Base-by-base conservation (phyloP, 92 coral and sea anemone species). In the Epizoanthus illoricatus region DNA sequence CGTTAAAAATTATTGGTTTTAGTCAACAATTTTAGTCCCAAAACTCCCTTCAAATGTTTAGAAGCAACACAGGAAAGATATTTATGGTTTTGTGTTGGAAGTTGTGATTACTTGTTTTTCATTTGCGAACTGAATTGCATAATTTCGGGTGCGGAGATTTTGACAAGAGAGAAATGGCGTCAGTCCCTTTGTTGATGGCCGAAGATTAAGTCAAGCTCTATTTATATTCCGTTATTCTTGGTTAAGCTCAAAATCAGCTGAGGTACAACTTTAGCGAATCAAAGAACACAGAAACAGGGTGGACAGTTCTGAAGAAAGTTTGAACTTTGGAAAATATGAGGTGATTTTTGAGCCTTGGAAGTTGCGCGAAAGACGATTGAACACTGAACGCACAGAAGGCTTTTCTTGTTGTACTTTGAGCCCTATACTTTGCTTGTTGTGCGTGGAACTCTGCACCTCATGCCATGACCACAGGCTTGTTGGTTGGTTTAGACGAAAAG, bases 381-480 rank as follows among this genome's bases (percentile, higher is more conserved):
- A 52, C 56, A 13, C 52, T 45, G 52, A 5, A 45, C n/a, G 3
- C 13, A 66, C 21, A 28, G 75, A 42, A 63, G 13, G 47, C 7
- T 49, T 54, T 47, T 41, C 13, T 23, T 64, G 56, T 78, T 49
- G 69, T 41, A 65, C n/a, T 65, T 43, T 43, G 82, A 42, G 47
- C 65, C 65, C 64, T 65, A 71, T 33, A 71, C 84, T 80, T 74
- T 81, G 42, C 71, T 9, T 78, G 20, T 3, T 19, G 57, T 78
- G 40, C n/a, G 42, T 78, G 13, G 71, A 64, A 63, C 23, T 39
- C 36, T 18, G 75, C 49, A 74, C 71, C 71, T 33, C 66, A 78
- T 79, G 81, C 66, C 52, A 85, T 89, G 92, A 70, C 87, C 47
- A 36, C 81, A 75, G 81, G 82, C 74, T 43, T 86, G 59, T 78